phyloP scores from a whole-genome alignment of 2,888 invertebrate species.

The Gnatocerus cornutus region DNA sequence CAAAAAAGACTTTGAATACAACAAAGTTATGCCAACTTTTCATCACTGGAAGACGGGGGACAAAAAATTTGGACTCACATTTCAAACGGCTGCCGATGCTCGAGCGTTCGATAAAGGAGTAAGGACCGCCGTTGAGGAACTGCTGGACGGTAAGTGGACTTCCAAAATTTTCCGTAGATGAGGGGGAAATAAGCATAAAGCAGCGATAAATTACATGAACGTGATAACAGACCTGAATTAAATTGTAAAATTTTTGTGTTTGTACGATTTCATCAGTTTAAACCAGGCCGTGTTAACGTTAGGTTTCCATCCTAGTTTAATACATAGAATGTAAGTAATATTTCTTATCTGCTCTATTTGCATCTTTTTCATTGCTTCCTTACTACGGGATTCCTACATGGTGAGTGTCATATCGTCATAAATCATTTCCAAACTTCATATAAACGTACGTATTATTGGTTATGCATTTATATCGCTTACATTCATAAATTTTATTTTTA shows the following conservation, averaged over 20 bases:
- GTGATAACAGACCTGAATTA: too few species aligned
- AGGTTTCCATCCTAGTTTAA: constrained; percentile 45
- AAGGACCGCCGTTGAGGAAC: constrained; percentile 89
- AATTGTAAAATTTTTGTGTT: too few species aligned
- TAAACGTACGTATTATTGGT: constrained; percentile 14
- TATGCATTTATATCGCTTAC: constrained; percentile 1
- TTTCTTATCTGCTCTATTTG: constrained; percentile 79
- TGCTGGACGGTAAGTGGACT: constrained; percentile 87
- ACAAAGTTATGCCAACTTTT: constrained; percentile 98
- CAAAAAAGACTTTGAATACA: constrained; percentile 96
- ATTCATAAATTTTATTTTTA: neutral
- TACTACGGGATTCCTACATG: constrained; percentile 80
- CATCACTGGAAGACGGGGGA: constrained; percentile 98
- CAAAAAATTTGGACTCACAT: constrained; percentile 95
- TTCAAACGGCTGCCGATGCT: constrained; percentile 96
- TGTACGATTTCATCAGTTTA: too few species aligned
- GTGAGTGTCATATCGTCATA: constrained; percentile 70
- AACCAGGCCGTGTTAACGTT: constrained; percentile 1
- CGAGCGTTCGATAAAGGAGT: constrained; percentile 95
- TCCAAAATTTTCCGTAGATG: constrained; percentile 43
- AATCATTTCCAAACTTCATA: constrained; percentile 15
- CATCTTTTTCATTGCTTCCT: constrained; percentile 75
- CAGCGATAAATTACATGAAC: too few species aligned
- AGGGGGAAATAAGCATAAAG: neutral
- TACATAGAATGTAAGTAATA: constrained; percentile 71